Evolutionary conservation across 2,113 vertebrate species (phyloP).

Genomic region (Mungos mungo): DNA sequence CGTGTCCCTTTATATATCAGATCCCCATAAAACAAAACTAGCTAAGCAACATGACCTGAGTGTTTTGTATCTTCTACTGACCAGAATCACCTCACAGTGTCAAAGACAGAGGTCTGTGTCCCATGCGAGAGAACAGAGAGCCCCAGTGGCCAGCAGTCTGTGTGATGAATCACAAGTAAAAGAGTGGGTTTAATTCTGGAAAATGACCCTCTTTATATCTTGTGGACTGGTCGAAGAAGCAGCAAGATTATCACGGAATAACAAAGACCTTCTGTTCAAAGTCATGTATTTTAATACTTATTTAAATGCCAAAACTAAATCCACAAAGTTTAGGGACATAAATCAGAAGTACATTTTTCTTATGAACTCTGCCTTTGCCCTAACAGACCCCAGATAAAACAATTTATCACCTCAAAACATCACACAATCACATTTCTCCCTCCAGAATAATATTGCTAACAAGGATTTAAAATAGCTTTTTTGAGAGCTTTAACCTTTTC

Average conservation of each 20-base stretch:
- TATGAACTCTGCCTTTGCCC: constrained; percentile 11
- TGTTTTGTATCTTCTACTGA: background rate
- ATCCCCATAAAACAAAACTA: background rate
- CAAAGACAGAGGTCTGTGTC: background rate
- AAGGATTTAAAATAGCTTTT: constrained; percentile 67
- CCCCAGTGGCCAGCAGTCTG: background rate
- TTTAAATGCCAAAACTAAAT: background rate
- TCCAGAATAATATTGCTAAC: background rate
- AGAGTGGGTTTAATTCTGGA: background rate
- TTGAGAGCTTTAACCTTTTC: constrained; percentile 57
- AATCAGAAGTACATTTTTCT: background rate
- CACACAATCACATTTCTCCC: background rate
- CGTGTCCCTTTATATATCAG: background rate
- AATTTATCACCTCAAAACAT: constrained; percentile 41
- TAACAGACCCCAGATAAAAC: constrained; percentile 17
- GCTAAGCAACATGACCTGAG: background rate
- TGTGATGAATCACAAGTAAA: background rate
- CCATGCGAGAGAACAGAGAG: background rate
- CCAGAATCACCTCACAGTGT: background rate
- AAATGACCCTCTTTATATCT: background rate
- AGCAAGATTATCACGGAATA: background rate
- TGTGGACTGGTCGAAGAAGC: background rate
- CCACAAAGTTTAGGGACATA: background rate
- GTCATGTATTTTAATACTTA: background rate
- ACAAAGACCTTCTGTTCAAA: background rate